Conservation (phyloP, 2,888 invertebrate species). For the Diadromus collaris region DNA sequence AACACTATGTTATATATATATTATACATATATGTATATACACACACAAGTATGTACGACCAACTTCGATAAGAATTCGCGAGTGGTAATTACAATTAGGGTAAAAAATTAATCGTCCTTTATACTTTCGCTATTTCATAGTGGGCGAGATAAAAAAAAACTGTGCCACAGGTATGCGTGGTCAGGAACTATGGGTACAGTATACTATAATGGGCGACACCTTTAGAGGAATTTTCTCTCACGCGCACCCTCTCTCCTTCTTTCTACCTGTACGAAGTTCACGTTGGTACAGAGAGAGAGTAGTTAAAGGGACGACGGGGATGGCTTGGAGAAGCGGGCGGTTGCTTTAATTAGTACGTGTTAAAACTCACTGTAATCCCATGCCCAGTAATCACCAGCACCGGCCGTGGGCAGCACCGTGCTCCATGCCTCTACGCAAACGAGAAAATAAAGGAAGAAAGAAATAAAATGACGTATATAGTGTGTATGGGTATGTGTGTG, state of each 20-base stretch:
- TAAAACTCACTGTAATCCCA: constrained; percentile 78
- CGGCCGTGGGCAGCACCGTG: constrained; percentile 79
- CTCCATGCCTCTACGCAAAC: constrained; percentile 79
- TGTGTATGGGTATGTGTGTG: constrained; percentile 9
- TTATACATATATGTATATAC: constrained; percentile 1
- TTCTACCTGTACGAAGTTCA: constrained; percentile 22
- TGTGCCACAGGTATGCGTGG: constrained; percentile 3
- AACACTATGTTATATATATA: constrained; percentile 6
- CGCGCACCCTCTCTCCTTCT: neutral
- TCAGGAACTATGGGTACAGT: constrained; percentile 18
- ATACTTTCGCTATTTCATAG: neutral
- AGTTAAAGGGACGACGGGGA: constrained; percentile 5
- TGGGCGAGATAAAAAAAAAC: neutral
- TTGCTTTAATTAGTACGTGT: constrained; percentile 60
- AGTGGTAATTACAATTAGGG: constrained; percentile 13
- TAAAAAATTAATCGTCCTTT: neutral
- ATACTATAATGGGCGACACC: constrained; percentile 32
- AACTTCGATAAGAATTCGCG: constrained; percentile 12
- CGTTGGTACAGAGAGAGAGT: constrained; percentile 23
- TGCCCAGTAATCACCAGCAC: constrained; percentile 78
- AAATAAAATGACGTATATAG: constrained; percentile 56
- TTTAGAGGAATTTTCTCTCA: neutral
- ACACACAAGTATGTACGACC: neutral
- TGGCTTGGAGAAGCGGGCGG: neutral
- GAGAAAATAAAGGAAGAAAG: constrained; percentile 59